Evolutionary conservation across 2,888 invertebrate genomes (phyloP), one percentile per base, ranked within the genome.

Genomic region (Unio delphinus): DNA sequence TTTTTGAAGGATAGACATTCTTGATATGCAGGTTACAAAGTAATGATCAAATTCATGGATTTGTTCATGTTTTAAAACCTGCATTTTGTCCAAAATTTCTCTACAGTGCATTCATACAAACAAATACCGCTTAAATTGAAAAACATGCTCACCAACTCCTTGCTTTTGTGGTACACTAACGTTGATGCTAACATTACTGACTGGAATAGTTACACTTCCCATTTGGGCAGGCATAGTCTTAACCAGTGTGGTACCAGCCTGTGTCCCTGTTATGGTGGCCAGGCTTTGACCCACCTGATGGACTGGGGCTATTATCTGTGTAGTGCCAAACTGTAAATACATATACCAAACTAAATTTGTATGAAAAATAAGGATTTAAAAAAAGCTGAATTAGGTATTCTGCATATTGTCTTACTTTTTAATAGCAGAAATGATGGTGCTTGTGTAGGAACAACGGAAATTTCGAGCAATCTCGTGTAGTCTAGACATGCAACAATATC

Each of bases 221-320:
- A 81, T 74, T 0, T 88, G 85, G 63, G 91, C 90, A 3, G 92
- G 89, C 62, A 92, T 92, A 0, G 93, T 92, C 85, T 94, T 94
- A 0, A 94, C 94, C 66, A 94, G 88, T 0, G 93, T 93, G 0
- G 93, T 92, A 11, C 74, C 77, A 6, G 93, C 92, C 5, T 92
- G 92, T 1, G 92, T 89, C 61, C 86, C 87, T 8, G 77, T 78
- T 0, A 92, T 91, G 4, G 91, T 78, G 20, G 83, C 75, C 61
- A 86, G 83, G 5, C 84, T 81, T 45, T 79, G 79, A 28, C 74
- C 70, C 17, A 84, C 82, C 64, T 80, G 80, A 56, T 83, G 83
- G 34, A 84, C 76, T 65, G 86, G 86, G 62, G 91, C 91, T 61
- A 93, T 92, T 11, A 93, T 90, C 83, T 93, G 93, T 45, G 80